Evolutionary conservation across 1,140 invertebrate genomes (phyloP).

Genomic region (Drosophila sechellia): DNA sequence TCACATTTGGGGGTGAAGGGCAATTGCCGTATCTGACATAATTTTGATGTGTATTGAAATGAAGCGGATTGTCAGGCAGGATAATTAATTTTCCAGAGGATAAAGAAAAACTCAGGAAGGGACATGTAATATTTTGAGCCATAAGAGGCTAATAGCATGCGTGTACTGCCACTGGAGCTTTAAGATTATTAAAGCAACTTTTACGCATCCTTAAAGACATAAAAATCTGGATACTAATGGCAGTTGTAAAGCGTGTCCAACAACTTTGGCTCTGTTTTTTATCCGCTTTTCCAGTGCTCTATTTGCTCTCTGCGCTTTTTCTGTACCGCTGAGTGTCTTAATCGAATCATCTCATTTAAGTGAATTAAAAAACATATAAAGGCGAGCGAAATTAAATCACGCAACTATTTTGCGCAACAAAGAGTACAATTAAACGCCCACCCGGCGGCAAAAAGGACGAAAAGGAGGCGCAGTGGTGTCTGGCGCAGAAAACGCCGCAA

Average conservation of each 20-base stretch:
- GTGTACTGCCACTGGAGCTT: background rate
- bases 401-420: constrained; percentile 79
- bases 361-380: constrained; percentile 78
- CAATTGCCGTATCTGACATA: constrained; percentile 35
- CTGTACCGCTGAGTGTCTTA: constrained; percentile 29
- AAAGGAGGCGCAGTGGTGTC: constrained; percentile 26
- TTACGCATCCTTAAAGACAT: background rate
- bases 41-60: constrained; percentile 39
- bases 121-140: constrained; percentile 3
- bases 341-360: constrained; percentile 72
- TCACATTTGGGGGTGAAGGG: constrained; percentile 25
- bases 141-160: background rate
- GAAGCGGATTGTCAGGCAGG: constrained; percentile 15
- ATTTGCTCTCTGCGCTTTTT: constrained; percentile 6
- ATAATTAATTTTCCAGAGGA: constrained; percentile 25
- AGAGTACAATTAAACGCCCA: constrained; percentile 74
- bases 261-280: constrained; percentile 2
- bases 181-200: background rate
- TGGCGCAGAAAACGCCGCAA: constrained; percentile 67
- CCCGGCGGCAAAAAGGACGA: constrained; percentile 12
- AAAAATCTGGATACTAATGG: background rate
- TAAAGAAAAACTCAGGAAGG: background rate
- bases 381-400: constrained; percentile 76
- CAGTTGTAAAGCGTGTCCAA: background rate
- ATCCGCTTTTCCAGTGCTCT: background rate